phyloP scores from a whole-genome alignment of 2,888 invertebrate genomes.

The Drosophila algonquin region DNA sequence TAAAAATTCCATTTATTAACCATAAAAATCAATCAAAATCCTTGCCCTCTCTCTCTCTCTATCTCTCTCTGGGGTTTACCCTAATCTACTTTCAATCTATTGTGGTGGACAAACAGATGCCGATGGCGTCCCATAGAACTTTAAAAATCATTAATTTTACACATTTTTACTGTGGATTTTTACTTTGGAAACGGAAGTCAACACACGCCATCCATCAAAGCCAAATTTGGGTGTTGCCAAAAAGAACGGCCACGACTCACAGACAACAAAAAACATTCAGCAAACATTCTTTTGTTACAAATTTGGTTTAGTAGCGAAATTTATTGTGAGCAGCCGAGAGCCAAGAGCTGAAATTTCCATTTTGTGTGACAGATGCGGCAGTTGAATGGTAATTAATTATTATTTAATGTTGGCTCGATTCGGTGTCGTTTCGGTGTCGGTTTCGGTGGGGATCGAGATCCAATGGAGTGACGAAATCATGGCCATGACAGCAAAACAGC shows the following conservation, averaged over 20 bases:
- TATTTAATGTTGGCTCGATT: slow-evolving; percentile 46
- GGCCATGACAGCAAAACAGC: slow-evolving; percentile 39
- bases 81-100: background rate
- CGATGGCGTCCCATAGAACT: background rate
- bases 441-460: background rate
- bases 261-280: slow-evolving; percentile 13
- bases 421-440: background rate
- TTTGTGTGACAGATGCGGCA: slow-evolving; percentile 50
- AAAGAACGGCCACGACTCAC: slow-evolving; percentile 35
- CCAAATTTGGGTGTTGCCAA: slow-evolving; percentile 53
- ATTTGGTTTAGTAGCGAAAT: slow-evolving; percentile 70
- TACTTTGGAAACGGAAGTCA: slow-evolving; percentile 55
- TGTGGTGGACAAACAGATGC: background rate
- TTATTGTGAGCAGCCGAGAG: slow-evolving; percentile 44
- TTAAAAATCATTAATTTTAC: slow-evolving; percentile 29
- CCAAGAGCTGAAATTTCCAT: slow-evolving; percentile 36
- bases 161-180: slow-evolving; percentile 14
- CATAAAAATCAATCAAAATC: background rate
- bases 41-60: background rate
- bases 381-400: slow-evolving; percentile 53
- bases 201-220: slow-evolving; percentile 56
- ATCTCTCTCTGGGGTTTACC: background rate
- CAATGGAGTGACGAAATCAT: slow-evolving; percentile 32
- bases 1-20: too few relatives aligned
- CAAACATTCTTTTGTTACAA: slow-evolving; percentile 54